phyloP scores from a whole-genome alignment of 2,888 invertebrate species.

The Formica aserva region DNA sequence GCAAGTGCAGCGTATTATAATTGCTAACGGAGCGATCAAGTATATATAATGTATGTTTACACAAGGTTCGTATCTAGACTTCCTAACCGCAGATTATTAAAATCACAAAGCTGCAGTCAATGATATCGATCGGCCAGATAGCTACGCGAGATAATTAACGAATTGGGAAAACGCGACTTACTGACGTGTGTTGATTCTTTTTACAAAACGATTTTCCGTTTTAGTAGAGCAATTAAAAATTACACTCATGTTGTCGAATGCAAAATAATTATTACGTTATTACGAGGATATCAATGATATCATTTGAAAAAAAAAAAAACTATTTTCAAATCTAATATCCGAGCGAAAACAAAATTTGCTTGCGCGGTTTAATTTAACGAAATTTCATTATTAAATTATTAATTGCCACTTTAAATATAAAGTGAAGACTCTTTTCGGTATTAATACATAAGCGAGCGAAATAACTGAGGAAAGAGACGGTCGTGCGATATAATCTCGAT shows the following conservation, averaged over 20 bases:
- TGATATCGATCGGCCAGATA: slow-evolving; percentile 48
- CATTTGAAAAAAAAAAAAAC: neutral
- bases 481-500: slow-evolving; percentile 18
- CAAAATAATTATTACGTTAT: slow-evolving; percentile 29
- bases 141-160: slow-evolving; percentile 71
- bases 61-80: slow-evolving; percentile 13
- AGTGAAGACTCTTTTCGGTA: neutral
- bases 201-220: neutral
- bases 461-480: neutral
- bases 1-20: neutral
- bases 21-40: neutral
- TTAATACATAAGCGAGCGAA: neutral
- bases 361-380: neutral
- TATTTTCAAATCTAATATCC: no score
- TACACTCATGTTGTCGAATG: slow-evolving; percentile 48
- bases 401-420: neutral
- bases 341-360: neutral
- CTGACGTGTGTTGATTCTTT: slow-evolving; percentile 26
- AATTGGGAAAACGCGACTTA: slow-evolving; percentile 58
- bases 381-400: slow-evolving; percentile 10
- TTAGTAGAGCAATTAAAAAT: slow-evolving; percentile 64
- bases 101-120: slow-evolving; percentile 65
- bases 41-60: neutral
- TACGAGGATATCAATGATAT: neutral
- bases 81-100: slow-evolving; percentile 35